Evolutionary conservation across 1,140 invertebrate species (phyloP), one percentile per base, ranked within the genome.

Genomic region (Ceratina calcarata): DNA sequence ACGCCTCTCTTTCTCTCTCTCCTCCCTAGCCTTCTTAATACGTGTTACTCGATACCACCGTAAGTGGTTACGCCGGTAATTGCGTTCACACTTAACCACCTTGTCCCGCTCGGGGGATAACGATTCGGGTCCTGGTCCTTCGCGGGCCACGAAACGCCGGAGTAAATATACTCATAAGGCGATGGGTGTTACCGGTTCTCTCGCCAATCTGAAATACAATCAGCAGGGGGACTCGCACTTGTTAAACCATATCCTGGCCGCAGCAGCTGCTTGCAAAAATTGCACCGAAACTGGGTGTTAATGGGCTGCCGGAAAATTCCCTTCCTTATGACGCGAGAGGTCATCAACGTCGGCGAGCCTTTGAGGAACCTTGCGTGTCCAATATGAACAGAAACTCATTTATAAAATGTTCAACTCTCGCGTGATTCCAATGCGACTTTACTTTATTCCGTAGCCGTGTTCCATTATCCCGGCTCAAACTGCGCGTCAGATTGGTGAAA

Each of bases 21-120:
- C 18, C 58, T 10, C 37, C 27, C 57, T 45, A 4, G 61, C 57
- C 76, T 61, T 69, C 82, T 86, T 83, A 84, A 88, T 91, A 90
- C 88, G 86, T 87, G 90, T 91, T 91, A 91, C 89, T 88, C 88
- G 89, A 91, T 88, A 90, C 89, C 89, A 83, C 87, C 85, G 89
- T 89, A 90, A 88, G 90, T 88, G 90, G 90, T 90, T 91, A 87
- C 86, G 85, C 82, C 79, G 87, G 91, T 91, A 91, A 91, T 91
- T 91, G 89, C 89, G 88, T 91, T 91, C 91, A 91, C 91, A 90
- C 91, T 91, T 88, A 90, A 90, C 84, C 87, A 86, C 83, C 70
- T 80, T 67, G 81, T 32, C 67, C 84, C 67, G 57, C n/a, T 18
- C 27, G 57, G 67, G 86, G 78, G 82, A 88, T 90, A 85, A 86